Percentiles rank a stretch among this genome's conserved stretches.
Evolutionary conservation across 2,113 vertebrate genomes (phyloP).

Genomic region (Azemiops feae): DNA sequence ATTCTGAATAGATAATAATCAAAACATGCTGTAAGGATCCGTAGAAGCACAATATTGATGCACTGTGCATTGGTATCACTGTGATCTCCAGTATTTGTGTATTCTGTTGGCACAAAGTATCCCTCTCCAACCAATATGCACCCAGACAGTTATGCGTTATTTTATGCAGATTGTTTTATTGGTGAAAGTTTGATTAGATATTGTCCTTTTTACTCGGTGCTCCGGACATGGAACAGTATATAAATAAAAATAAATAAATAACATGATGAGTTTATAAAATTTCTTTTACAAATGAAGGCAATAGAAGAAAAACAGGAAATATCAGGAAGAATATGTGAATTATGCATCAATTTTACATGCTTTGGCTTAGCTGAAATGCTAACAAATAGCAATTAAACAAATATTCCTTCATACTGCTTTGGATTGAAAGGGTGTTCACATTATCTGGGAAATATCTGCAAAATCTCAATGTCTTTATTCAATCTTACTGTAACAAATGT

Average conservation of each 20-base stretch:
- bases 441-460: not conserved
- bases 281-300: not conserved
- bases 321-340: not conserved
- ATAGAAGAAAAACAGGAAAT: not conserved
- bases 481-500: not conserved
- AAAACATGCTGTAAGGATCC: not conserved
- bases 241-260: not conserved
- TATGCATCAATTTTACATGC: not conserved
- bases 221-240: not conserved
- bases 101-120: not conserved
- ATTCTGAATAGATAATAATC: not conserved
- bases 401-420: not conserved
- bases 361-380: not conserved
- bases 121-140: not conserved
- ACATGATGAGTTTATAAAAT: not conserved
- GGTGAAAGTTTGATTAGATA: not conserved
- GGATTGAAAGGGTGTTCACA: not conserved
- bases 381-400: not conserved
- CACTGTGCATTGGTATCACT: not conserved
- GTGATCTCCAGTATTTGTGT: no score
- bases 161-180: not conserved
- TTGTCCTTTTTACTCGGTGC: not conserved
- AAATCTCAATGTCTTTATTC: not conserved
- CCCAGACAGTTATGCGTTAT: not conserved
- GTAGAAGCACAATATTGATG: not conserved